These are phyloP conservation scores for Brachionus angularis DNA, from an alignment of 1,140 invertebrate genomes.

Conservation along the genomic window DNA sequence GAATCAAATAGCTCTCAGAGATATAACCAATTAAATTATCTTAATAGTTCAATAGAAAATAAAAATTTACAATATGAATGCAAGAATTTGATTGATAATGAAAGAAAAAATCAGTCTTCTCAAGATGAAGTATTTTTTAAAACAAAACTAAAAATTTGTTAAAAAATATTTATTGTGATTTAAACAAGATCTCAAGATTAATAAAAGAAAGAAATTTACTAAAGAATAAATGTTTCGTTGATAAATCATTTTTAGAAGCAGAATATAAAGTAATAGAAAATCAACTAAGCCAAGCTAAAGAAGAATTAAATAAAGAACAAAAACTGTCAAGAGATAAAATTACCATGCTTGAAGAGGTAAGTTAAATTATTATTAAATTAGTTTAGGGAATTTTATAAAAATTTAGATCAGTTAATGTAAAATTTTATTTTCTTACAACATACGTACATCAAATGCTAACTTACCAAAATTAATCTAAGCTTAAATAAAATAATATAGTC, in stretches of 20 bases:
- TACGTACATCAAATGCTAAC: too few species aligned
- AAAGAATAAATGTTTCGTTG: not conserved
- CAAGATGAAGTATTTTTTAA: too few species aligned
- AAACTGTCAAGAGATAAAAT: constrained; percentile 33
- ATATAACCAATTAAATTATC: not conserved
- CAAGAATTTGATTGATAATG: too few species aligned
- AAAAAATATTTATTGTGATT: not conserved
- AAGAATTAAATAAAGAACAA: constrained; percentile 6
- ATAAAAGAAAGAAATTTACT: not conserved
- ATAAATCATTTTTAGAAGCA: not conserved
- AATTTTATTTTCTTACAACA: not conserved
- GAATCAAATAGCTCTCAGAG: not conserved
- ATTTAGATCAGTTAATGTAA: not conserved
- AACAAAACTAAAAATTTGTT: not conserved
- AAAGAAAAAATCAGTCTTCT: too few species aligned
- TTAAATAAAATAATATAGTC: too few species aligned
- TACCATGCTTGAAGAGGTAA: constrained; percentile 23
- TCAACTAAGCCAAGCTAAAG: not conserved
- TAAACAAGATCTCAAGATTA: not conserved
- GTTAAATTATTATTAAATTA: not conserved
- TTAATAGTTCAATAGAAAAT: not conserved
- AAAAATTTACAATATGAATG: too few species aligned
- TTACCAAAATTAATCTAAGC: too few species aligned
- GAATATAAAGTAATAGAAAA: not conserved
- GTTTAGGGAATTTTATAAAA: not conserved